Evolutionary conservation across 1,140 invertebrate species (phyloP).

Genomic region (Delia radicum): DNA sequence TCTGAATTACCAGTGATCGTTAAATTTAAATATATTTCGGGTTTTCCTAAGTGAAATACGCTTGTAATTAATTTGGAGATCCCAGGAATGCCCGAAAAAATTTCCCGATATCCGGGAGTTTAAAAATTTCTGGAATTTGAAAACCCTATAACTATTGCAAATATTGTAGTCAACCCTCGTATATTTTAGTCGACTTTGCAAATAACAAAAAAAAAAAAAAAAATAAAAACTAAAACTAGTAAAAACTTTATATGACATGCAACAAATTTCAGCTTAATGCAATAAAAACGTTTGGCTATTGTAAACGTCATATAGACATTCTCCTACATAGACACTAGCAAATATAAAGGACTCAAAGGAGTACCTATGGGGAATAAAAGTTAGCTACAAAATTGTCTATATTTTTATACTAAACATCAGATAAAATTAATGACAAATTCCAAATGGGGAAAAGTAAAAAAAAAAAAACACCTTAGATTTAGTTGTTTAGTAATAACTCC

Average conservation of each 20-base stretch:
- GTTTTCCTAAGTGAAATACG: too few relatives aligned
- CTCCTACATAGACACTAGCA: not conserved
- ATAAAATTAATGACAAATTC: not conserved
- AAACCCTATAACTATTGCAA: too few relatives aligned
- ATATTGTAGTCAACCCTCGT: not conserved
- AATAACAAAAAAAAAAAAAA: not conserved
- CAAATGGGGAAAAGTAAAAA: not conserved
- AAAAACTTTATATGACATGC: conserved; percentile 35
- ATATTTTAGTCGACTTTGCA: not conserved
- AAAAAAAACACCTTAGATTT: too few relatives aligned
- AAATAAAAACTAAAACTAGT: not conserved
- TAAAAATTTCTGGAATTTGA: too few relatives aligned
- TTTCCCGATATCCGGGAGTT: too few relatives aligned
- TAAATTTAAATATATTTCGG: too few relatives aligned
- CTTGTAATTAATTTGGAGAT: too few relatives aligned
- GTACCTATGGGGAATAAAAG: not conserved
- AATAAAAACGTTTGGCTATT: conserved; percentile 52
- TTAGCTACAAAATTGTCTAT: not conserved
- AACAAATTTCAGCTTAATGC: conserved; percentile 55
- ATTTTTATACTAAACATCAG: not conserved
- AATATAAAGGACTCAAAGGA: not conserved
- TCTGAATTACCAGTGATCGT: too few relatives aligned
- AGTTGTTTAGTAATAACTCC: not conserved
- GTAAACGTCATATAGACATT: conserved; percentile 24
- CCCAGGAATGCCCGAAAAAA: too few relatives aligned